Percentiles rank a stretch among this genome's conserved stretches.
phyloP scores from a whole-genome alignment of 2,113 vertebrate species.

The Rhinopomastus cyanomelas region DNA sequence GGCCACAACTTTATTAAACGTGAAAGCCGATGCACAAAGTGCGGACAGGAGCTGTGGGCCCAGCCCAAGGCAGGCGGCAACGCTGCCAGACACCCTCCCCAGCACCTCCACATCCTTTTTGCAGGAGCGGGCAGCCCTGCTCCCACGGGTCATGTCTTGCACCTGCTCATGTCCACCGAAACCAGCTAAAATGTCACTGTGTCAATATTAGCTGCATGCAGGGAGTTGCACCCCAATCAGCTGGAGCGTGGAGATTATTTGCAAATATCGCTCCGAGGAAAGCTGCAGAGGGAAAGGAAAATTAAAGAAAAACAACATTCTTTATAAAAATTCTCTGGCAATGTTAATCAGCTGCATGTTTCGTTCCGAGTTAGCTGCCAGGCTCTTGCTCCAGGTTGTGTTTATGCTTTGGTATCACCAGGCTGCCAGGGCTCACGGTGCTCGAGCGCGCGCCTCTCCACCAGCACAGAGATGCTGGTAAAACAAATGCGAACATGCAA shows the following conservation, averaged over 20 bases:
- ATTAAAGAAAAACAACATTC: conserved; percentile 6
- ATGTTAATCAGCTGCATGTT: neutral
- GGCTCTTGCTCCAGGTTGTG: neutral
- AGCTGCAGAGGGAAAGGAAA: neutral
- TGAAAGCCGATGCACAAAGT: neutral
- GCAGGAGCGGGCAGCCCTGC: neutral
- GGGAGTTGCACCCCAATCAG: neutral
- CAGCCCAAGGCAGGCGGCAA: accelerated
- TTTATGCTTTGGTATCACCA: neutral
- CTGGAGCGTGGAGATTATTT: neutral
- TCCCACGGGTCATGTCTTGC: neutral
- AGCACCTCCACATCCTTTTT: neutral
- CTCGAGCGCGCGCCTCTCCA: neutral
- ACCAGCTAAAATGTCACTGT: neutral
- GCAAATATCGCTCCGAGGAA: neutral
- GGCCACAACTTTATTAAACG: conserved; percentile 67
- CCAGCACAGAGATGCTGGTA: neutral
- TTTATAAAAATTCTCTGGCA: neutral
- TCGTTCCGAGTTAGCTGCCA: neutral
- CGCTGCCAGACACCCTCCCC: neutral
- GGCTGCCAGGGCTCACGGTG: accelerated
- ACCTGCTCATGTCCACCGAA: conserved; percentile 16
- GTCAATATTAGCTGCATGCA: conserved; percentile 2
- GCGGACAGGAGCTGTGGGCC: neutral
- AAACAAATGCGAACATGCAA: neutral